These are phyloP conservation scores for Agelaius tricolor DNA, from an alignment of 2,113 vertebrate species.

Conservation along the genomic window DNA sequence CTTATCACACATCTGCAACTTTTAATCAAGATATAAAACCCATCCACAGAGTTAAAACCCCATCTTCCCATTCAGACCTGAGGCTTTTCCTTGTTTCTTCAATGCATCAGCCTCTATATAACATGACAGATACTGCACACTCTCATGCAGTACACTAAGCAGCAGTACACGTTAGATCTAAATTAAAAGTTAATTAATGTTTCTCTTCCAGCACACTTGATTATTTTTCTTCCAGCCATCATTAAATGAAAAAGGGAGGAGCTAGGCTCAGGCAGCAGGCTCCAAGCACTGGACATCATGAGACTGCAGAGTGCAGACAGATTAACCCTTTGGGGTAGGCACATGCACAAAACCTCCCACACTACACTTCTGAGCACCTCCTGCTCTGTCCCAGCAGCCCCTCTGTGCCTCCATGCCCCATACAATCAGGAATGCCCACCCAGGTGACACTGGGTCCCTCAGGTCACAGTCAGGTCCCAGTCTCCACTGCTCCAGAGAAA, in stretches of 20 bases:
- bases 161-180: constrained; percentile 13
- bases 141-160: not conserved
- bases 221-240: constrained; percentile 56
- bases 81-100: constrained; percentile 40
- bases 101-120: not conserved
- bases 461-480: not conserved
- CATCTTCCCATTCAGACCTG: constrained; percentile 13
- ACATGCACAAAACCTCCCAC: not conserved
- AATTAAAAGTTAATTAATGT: constrained; percentile 64
- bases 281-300: not conserved
- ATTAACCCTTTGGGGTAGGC: not conserved
- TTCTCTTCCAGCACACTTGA: constrained; percentile 44
- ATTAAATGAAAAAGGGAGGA: constrained; percentile 33
- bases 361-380: not conserved
- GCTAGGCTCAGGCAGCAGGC: not conserved
- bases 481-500: not conserved
- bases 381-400: not conserved
- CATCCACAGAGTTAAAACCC: not conserved
- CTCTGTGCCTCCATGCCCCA: not conserved
- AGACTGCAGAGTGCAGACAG: not conserved
- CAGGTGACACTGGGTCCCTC: not conserved
- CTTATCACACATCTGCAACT: constrained; percentile 14
- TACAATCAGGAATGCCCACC: not conserved
- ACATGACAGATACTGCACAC: not conserved
- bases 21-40: constrained; percentile 37